Base-by-base conservation (phyloP, 2,888 invertebrate species). In the Neoitamus cyanurus region DNA sequence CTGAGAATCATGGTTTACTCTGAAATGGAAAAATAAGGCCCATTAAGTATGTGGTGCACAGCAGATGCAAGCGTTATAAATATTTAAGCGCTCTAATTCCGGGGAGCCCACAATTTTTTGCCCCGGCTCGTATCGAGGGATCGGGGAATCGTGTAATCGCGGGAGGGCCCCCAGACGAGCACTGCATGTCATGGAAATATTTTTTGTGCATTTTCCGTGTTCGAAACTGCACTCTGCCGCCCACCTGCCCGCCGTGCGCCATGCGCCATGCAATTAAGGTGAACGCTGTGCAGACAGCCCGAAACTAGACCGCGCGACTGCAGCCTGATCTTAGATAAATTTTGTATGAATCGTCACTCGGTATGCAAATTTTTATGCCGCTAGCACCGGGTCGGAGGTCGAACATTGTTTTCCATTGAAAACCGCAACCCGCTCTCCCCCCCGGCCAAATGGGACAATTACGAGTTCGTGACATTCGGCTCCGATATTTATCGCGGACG, bases 1-100 rank as follows among this genome's bases (percentile, higher is more conserved):
- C 89, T 88, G 88, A 89, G 88, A 89, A 90, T 90, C 90, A 90
- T 90, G 89, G 88, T 88, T 89, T 88, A 85, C 87, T 87, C 89
- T 88, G 86, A 15, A 88, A 88, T 46, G 85, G 20, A 87, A 83
- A 77, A 85, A 83, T 31, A 70, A 70, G n/a, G 34, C 5, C 30
- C 34, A 70, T 70, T 70, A 70, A 70, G 31, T 70, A 58, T 58
- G 36, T 70, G 30, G 34, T 70, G 30, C 70, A 70, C 5, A n/a
- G 13, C 11, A 70, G 70, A 70, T 58, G 58, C 58, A 58, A 58
- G 20, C 20, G 58, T 58, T 58, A 58, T 58, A 58, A 58, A 58
- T 58, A 58, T 58, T 58, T 58, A 58, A 58, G 20, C 25, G 25
- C 58, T 58, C 58, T 25, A 58, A 58, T 58, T 58, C 58, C 58